A percentile compares a stretch with the other conserved stretches of the same genome.
These are phyloP conservation scores for Tamandua tetradactyla DNA, from an alignment of 2,797 vertebrate species.

Conservation along the genomic window DNA sequence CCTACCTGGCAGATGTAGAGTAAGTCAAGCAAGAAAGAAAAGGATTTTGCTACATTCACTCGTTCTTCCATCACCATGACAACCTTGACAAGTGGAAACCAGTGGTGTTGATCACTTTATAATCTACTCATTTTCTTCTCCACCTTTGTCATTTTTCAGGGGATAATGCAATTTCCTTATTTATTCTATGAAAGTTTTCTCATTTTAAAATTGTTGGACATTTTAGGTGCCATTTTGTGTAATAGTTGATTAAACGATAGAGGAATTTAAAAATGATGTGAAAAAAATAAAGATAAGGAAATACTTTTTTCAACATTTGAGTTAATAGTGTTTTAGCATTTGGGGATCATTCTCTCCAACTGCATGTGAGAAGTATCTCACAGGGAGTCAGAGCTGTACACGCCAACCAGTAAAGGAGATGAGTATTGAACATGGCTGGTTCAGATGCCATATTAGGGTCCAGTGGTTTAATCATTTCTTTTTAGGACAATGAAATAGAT, in stretches of 20 bases:
- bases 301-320: neutral
- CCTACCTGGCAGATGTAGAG: neutral
- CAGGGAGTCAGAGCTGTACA: neutral
- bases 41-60: neutral
- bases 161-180: neutral
- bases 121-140: neutral
- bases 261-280: neutral
- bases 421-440: neutral
- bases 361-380: neutral
- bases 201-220: neutral
- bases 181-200: conserved; percentile 4
- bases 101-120: neutral
- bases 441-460: neutral
- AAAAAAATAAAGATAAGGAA: neutral
- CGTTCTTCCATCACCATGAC: conserved; percentile 26
- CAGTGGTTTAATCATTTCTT: neutral
- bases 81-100: neutral
- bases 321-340: neutral
- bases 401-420: neutral
- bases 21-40: neutral
- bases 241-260: neutral
- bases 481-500: neutral
- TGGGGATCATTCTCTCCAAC: neutral
- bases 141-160: neutral
- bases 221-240: neutral